Conservation (phyloP, 2,113 vertebrate genomes). For the Lipotes vexillifer region DNA sequence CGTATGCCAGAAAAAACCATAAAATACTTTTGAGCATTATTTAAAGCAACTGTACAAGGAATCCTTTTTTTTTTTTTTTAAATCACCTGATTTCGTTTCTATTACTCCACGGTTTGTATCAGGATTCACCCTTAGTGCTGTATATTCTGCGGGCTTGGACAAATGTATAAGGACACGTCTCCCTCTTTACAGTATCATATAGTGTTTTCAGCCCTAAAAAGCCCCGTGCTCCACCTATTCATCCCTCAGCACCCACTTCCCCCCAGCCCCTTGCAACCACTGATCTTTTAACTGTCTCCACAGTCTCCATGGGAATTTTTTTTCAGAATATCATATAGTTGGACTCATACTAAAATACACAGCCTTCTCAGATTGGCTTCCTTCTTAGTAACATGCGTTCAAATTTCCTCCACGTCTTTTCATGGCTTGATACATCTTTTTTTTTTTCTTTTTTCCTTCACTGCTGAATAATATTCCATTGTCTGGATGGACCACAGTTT, state of each 20-base stretch:
- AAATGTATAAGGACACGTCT: neutral
- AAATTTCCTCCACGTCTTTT: neutral
- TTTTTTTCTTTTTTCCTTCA: neutral
- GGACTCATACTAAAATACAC: neutral
- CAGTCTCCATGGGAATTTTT: neutral
- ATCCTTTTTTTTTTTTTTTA: neutral
- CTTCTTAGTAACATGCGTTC: neutral
- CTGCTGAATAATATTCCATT: neutral
- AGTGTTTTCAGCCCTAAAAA: neutral
- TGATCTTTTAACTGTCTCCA: neutral
- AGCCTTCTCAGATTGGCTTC: neutral
- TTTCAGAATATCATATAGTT: neutral
- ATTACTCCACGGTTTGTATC: neutral
- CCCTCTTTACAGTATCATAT: no score
- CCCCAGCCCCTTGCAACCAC: neutral
- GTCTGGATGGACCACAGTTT: neutral
- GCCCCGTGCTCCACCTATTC: neutral
- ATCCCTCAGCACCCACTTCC: neutral
- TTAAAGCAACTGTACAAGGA: neutral
- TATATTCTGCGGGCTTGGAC: neutral
- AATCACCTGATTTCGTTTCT: neutral
- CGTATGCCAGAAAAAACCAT: neutral
- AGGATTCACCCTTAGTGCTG: neutral
- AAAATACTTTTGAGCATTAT: neutral
- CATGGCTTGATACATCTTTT: neutral